Evolutionary conservation across 2,797 vertebrate genomes (phyloP).

Genomic region (Harpagifer antarcticus): DNA sequence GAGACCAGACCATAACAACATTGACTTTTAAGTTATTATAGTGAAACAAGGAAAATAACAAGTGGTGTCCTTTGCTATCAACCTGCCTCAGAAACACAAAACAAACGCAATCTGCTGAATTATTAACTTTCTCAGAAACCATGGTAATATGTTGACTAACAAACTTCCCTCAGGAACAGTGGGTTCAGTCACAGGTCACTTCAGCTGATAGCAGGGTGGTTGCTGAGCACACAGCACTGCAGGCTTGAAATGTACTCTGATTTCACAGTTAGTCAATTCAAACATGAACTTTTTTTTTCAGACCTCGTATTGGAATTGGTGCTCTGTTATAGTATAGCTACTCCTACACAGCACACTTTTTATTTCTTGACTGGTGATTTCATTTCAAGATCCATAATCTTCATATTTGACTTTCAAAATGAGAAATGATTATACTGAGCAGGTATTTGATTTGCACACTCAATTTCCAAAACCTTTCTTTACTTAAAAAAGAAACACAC

Average conservation of each 20-base stretch:
- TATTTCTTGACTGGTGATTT: slow-evolving; percentile 1
- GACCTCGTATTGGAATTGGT: neutral
- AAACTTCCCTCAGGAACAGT: neutral
- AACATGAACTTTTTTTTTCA: neutral
- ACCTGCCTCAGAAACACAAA: too few relatives aligned
- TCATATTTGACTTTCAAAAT: neutral
- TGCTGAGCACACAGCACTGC: slow-evolving; percentile 1
- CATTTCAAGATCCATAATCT: neutral
- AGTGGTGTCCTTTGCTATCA: neutral
- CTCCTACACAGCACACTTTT: neutral
- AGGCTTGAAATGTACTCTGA: neutral
- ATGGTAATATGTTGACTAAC: neutral
- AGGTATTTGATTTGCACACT: neutral
- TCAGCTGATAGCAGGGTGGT: neutral
- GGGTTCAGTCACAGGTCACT: slow-evolving; percentile 2
- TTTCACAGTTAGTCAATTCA: neutral
- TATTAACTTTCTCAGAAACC: slow-evolving; percentile 5
- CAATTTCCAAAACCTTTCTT: neutral
- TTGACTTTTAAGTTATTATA: neutral
- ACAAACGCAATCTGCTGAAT: neutral
- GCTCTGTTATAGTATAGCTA: neutral
- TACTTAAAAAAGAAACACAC: neutral
- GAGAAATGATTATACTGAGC: neutral
- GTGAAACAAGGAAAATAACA: slow-evolving; percentile 2
- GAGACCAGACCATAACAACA: neutral